Evolutionary conservation across 2,888 invertebrate species (phyloP), one percentile per base, ranked within the genome.

Genomic region (Harpalus rufipes): DNA sequence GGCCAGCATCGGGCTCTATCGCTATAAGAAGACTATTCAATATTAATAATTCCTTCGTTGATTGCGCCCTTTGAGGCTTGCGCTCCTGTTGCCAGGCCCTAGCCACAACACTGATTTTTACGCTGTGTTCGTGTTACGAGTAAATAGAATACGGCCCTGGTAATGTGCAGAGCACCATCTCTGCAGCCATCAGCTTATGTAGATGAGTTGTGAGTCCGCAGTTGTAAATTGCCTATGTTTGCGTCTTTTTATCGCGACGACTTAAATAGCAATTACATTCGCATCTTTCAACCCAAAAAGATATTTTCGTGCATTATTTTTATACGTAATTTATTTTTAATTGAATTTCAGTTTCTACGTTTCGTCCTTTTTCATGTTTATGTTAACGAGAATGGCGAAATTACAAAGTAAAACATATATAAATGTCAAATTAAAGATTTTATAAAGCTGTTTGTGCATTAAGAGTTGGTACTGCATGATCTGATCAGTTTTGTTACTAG

Each of bases 141-240:
- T 74, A 74, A 74, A 74, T 74, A 51, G 72, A 74, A 74, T 74
- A 74, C 72, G 72, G 44, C 7, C 7, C 56, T 56, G 8, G 78
- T 74, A 39, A 72, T 72, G 72, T 44, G 76, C 51, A 56, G 6
- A 41, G 44, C 72, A 58, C 58, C 58, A 51, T 72, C 41, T 78
- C 58, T 25, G 56, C 78, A 78, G 61, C 81, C 81, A 65, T 81
- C 81, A 81, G 81, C 81, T 81, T 81, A 81, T 81, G 63, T 81
- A 81, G 81, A 81, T 81, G 63, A 81, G 81, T 81, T 81, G 63
- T 65, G 59, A 63, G 63, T 21, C 41, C 65, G 39, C 81, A 41
- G 65, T 81, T 81, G 61, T 81, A 65, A 81, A 81, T 81, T 61
- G 65, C 63, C 63, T 81, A 16, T 81, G 63, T 81, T 81, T 81